Percentiles rank a stretch among this genome's conserved stretches.
Evolutionary conservation across 2,113 vertebrate species (phyloP).

Genomic region (Paedocypris sp.): DNA sequence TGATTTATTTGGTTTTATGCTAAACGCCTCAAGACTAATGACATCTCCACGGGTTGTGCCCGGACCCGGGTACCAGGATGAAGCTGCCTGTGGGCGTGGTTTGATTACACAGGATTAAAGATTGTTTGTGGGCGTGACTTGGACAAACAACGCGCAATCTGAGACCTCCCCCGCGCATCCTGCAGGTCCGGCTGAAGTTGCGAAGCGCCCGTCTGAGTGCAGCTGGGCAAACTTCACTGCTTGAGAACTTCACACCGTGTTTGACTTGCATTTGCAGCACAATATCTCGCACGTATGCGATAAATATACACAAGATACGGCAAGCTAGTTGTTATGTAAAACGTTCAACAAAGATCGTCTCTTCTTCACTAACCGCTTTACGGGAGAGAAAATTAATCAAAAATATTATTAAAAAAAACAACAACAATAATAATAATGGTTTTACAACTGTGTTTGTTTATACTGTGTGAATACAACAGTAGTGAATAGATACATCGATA

Average conservation of each 20-base stretch:
- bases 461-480: too few species aligned
- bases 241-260: background rate
- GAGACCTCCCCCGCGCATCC: background rate
- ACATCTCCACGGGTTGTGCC: background rate
- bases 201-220: constrained; percentile 2
- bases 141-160: background rate
- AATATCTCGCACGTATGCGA: constrained; percentile 3
- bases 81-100: constrained; percentile 5
- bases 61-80: constrained; percentile 27
- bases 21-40: background rate
- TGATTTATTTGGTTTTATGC: too few species aligned
- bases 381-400: too few species aligned
- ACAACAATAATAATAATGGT: too few species aligned
- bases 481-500: too few species aligned
- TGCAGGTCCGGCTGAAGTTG: constrained; percentile 1
- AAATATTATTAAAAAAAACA: too few species aligned
- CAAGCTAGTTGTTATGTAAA: background rate
- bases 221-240: constrained; percentile 37
- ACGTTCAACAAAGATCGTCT: too few species aligned
- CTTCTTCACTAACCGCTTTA: too few species aligned
- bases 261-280: constrained; percentile 21
- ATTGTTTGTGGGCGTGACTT: constrained; percentile 7
- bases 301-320: background rate
- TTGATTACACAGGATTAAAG: background rate
- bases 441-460: too few species aligned